phyloP scores from a whole-genome alignment of 2,113 vertebrate species.

The Gopherus flavomarginatus region DNA sequence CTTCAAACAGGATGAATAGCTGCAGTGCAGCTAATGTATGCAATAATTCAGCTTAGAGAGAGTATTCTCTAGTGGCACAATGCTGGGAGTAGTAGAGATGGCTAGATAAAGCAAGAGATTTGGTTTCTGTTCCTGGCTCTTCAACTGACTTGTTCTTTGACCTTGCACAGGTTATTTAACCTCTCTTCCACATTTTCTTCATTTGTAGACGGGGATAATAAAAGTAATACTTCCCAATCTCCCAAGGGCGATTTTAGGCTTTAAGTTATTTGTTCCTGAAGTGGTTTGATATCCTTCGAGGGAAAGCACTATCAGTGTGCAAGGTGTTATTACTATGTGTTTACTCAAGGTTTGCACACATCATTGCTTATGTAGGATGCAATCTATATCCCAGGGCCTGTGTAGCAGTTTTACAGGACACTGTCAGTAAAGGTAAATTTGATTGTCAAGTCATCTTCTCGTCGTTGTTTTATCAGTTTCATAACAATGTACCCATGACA shows the following conservation, averaged over 20 bases:
- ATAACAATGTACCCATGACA: background rate
- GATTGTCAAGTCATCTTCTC: background rate
- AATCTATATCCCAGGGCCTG: background rate
- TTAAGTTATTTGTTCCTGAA: rapidly evolving
- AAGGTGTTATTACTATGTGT: rapidly evolving
- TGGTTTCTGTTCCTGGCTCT: background rate
- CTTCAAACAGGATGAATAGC: background rate
- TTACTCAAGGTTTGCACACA: rapidly evolving
- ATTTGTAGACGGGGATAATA: background rate
- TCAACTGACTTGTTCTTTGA: background rate
- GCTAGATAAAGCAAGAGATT: background rate
- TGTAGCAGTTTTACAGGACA: background rate
- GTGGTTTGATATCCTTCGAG: background rate
- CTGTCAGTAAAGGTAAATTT: background rate
- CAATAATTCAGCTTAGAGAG: background rate
- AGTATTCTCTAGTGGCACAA: background rate
- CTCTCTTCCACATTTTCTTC: background rate
- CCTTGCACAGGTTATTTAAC: rapidly evolving
- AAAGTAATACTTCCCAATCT: background rate
- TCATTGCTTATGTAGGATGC: rapidly evolving
- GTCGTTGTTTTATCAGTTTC: background rate
- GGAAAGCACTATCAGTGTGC: background rate
- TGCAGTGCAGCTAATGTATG: background rate
- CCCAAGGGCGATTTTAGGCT: background rate
- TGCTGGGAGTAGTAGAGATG: background rate